Conservation (phyloP, 2,888 invertebrate species). For the Amphipoea lucens region DNA sequence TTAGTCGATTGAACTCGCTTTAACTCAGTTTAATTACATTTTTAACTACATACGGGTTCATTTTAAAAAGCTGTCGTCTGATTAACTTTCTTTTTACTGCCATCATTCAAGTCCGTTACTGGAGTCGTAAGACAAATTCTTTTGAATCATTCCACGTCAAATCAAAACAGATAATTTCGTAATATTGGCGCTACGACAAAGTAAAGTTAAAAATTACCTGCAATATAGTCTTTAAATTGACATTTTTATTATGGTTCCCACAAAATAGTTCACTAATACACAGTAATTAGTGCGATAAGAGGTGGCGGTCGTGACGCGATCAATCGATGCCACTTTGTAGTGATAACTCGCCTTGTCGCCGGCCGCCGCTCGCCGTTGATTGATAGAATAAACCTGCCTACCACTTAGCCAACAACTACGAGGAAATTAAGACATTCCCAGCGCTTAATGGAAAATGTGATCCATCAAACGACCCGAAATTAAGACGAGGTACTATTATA, state of each 20-base stretch:
- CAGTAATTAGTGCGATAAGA: conserved; percentile 81
- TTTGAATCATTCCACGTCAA: conserved; percentile 40
- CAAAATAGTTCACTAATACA: conserved; percentile 68
- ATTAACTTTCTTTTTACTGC: conserved; percentile 73
- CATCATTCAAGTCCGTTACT: conserved; percentile 64
- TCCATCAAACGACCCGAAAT: conserved; percentile 84
- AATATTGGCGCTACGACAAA: conserved; percentile 37
- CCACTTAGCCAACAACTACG: conserved; percentile 81
- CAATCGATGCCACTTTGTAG: conserved; percentile 84
- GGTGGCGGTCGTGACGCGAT: conserved; percentile 81
- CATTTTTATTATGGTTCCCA: conserved; percentile 67
- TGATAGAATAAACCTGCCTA: conserved; percentile 81
- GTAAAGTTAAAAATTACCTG: conserved; percentile 43
- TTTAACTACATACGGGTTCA: conserved; percentile 80
- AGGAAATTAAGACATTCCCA: conserved; percentile 84
- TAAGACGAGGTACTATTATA: conserved; percentile 74
- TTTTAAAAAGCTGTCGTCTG: conserved; percentile 74
- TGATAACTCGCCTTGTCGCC: conserved; percentile 79
- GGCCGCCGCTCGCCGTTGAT: conserved; percentile 75
- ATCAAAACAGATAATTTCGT: conserved; percentile 48
- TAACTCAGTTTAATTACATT: conserved; percentile 81
- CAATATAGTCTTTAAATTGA: conserved; percentile 56
- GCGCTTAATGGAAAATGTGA: conserved; percentile 84
- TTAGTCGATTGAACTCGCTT: conserved; percentile 75
- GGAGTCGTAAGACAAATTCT: conserved; percentile 55